These are phyloP conservation scores for Oscheius sp. DNA, from an alignment of 2,888 invertebrate genomes.

Conservation along the genomic window DNA sequence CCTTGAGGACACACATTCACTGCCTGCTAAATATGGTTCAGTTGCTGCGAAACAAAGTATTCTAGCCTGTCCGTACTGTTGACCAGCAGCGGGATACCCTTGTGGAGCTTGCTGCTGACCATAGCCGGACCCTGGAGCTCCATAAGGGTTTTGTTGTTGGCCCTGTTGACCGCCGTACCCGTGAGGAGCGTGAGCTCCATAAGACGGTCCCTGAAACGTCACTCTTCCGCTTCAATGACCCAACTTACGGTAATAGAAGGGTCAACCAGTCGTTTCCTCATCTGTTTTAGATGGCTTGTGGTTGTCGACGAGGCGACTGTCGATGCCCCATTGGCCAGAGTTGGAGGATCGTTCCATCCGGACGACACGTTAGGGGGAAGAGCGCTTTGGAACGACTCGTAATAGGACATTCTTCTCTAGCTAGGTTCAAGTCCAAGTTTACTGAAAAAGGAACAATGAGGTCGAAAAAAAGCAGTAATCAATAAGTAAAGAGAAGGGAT, in stretches of 20 bases:
- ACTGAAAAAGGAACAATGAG: no score
- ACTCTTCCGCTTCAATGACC: not conserved
- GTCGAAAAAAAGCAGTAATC: no score
- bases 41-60: not conserved
- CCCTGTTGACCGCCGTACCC: not conserved
- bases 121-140: not conserved
- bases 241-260: conserved; percentile 15
- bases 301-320: not conserved
- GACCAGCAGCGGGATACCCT: conserved; percentile 5
- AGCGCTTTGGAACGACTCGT: conserved; percentile 5
- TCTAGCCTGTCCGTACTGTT: not conserved
- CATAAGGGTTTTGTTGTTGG: conserved; percentile 8
- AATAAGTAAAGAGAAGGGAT: no score
- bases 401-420: conserved; percentile 7
- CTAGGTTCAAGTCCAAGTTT: not conserved
- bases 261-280: conserved; percentile 13
- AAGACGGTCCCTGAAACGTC: conserved; percentile 5
- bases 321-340: not conserved
- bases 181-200: not conserved
- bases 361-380: not conserved
- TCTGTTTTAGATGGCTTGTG: conserved; percentile 12
- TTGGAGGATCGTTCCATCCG: conserved; percentile 26
- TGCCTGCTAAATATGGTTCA: not conserved
- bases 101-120: not conserved
- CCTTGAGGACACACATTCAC: not conserved